Evolutionary conservation across 2,113 vertebrate species (phyloP).

Genomic region (Hypanus sabinus): DNA sequence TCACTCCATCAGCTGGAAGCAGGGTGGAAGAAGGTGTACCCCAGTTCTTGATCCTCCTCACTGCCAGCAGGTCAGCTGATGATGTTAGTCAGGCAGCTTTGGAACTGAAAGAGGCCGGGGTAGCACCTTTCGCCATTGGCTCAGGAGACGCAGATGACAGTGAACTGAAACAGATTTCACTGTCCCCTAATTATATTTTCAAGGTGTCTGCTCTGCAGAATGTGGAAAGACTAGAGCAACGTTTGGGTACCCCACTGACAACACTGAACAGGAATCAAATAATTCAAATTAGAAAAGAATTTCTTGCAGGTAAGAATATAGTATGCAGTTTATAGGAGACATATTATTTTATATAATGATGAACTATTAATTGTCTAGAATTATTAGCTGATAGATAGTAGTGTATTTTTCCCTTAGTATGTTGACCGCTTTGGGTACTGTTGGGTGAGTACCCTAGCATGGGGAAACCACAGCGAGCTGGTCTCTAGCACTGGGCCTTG

Average conservation of each 20-base stretch:
- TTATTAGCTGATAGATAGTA: too few relatives aligned
- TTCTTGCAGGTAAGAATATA: not conserved
- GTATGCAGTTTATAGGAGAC: not conserved
- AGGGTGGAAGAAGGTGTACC: constrained; percentile 26
- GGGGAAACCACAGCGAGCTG: too few relatives aligned
- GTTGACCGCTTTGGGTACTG: too few relatives aligned
- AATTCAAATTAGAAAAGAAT: not conserved
- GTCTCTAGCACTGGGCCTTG: too few relatives aligned
- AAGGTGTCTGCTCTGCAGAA: constrained; percentile 24
- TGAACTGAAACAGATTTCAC: constrained; percentile 73
- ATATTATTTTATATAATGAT: too few relatives aligned
- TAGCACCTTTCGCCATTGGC: constrained; percentile 70
- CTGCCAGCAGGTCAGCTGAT: constrained; percentile 62
- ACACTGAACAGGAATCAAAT: constrained; percentile 37
- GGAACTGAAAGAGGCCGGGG: constrained; percentile 65
- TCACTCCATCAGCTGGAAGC: constrained; percentile 15
- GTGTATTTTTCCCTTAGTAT: too few relatives aligned
- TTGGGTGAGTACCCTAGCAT: too few relatives aligned
- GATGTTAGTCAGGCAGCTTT: constrained; percentile 64
- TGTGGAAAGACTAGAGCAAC: not conserved
- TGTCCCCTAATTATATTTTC: constrained; percentile 52
- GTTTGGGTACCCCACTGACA: not conserved
- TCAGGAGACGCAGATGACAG: constrained; percentile 67
- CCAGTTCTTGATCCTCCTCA: constrained; percentile 37
- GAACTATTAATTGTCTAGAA: too few relatives aligned